phyloP scores from a whole-genome alignment of 2,113 vertebrate species.

The Cinclus mexicanus region DNA sequence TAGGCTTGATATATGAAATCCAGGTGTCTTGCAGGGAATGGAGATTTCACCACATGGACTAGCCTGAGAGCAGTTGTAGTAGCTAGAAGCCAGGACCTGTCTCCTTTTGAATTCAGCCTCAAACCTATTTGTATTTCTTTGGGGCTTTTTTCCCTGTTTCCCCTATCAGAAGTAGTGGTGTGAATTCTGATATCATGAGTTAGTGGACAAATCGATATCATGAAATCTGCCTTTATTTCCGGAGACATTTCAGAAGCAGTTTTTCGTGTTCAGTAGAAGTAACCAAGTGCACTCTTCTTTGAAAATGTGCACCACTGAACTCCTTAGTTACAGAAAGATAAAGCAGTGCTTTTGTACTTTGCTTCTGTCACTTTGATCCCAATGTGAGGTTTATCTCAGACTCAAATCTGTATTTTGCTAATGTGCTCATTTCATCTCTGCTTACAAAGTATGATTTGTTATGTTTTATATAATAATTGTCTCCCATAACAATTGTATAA shows the following conservation, averaged over 20 bases:
- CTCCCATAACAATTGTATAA: not conserved
- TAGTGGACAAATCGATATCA: not conserved
- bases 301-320: not conserved
- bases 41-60: not conserved
- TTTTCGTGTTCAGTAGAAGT: not conserved
- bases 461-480: not conserved
- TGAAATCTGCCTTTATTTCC: not conserved
- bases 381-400: not conserved
- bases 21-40: not conserved
- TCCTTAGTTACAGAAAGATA: not conserved
- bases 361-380: conserved; percentile 11
- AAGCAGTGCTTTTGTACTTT: not conserved
- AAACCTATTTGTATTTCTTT: not conserved
- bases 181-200: not conserved
- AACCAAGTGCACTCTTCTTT: not conserved
- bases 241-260: not conserved
- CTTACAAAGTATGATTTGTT: not conserved
- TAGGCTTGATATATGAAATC: not conserved
- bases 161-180: not conserved
- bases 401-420: not conserved
- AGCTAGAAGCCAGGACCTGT: not conserved
- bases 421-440: not conserved
- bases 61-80: not conserved
- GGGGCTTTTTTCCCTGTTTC: not conserved
- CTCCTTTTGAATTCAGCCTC: not conserved